Percentiles rank a stretch among this genome's conserved stretches.
phyloP scores from a whole-genome alignment of 1,140 invertebrate species.

The Helicoverpa zea region DNA sequence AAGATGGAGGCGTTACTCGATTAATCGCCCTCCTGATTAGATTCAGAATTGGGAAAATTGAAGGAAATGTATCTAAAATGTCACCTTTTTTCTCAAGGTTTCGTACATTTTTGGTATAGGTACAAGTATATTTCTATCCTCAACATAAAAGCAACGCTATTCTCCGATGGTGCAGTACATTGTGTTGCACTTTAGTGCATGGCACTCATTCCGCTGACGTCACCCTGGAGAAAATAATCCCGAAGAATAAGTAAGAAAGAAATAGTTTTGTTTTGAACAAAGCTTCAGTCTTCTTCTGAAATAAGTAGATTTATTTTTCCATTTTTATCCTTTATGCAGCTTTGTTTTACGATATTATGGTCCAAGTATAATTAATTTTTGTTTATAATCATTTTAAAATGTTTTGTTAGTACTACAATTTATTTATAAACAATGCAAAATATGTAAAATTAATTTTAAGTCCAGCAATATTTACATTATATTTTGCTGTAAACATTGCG shows the following conservation, averaged over 20 bases:
- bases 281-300: background rate
- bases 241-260: too few species aligned
- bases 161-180: slow-evolving; percentile 1
- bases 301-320: background rate
- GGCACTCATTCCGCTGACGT: slow-evolving; percentile 25
- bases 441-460: too few species aligned
- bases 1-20: slow-evolving; percentile 22
- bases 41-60: slow-evolving; percentile 35
- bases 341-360: background rate
- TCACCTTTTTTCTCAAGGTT: background rate
- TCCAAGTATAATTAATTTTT: too few species aligned
- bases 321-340: background rate
- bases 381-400: too few species aligned
- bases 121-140: background rate
- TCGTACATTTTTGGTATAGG: background rate
- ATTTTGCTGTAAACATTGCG: too few species aligned
- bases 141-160: slow-evolving; percentile 13
- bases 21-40: slow-evolving; percentile 26
- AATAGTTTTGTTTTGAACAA: slow-evolving; percentile 16
- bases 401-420: too few species aligned
- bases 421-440: too few species aligned
- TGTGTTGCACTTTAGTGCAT: slow-evolving; percentile 25
- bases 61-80: slow-evolving; percentile 13
- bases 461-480: too few species aligned
- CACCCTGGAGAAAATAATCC: slow-evolving; percentile 5